A percentile compares a stretch with the other conserved stretches of the same genome.
phyloP scores from a whole-genome alignment of 2,113 vertebrate species.

The Varanus salvator region DNA sequence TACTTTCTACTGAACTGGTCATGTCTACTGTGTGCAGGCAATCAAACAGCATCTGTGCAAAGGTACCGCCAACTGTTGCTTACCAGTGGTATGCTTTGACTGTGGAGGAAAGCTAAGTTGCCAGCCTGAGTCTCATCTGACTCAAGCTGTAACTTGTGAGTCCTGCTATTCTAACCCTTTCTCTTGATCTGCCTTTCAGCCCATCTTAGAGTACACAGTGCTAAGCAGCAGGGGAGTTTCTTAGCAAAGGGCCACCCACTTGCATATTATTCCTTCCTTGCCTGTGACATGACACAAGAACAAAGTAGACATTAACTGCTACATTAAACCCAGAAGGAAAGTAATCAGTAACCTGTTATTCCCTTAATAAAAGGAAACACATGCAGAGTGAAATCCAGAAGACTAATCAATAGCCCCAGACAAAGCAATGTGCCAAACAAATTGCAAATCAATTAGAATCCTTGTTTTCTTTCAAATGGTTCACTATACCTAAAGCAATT shows the following conservation, averaged over 20 bases:
- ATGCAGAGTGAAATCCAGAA: slow-evolving; percentile 98
- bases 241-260: slow-evolving; percentile 98
- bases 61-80: slow-evolving; percentile 73
- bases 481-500: slow-evolving; percentile 99
- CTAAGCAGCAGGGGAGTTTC: slow-evolving; percentile 87
- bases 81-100: slow-evolving; percentile 73
- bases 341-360: slow-evolving; percentile 99
- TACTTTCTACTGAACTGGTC: background rate
- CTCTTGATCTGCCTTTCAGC: slow-evolving; percentile 94
- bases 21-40: slow-evolving; percentile 29
- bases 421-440: slow-evolving; percentile 94
- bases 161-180: slow-evolving; percentile 99
- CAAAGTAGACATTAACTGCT: slow-evolving; percentile 99
- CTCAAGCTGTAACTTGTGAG: slow-evolving; percentile 87
- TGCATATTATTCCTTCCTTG: slow-evolving; percentile 94
- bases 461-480: slow-evolving; percentile 99
- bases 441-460: slow-evolving; percentile 99
- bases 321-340: slow-evolving; percentile 98
- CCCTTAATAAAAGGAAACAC: slow-evolving; percentile 99
- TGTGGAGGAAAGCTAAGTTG: slow-evolving; percentile 84
- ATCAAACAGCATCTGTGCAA: slow-evolving; percentile 65
- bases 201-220: slow-evolving; percentile 85
- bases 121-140: slow-evolving; percentile 80
- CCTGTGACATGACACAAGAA: slow-evolving; percentile 98
- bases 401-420: slow-evolving; percentile 97